A percentile compares a stretch with the other conserved stretches of the same genome.
Evolutionary conservation across 2,113 vertebrate species (phyloP).

Genomic region (Suncus etruscus): DNA sequence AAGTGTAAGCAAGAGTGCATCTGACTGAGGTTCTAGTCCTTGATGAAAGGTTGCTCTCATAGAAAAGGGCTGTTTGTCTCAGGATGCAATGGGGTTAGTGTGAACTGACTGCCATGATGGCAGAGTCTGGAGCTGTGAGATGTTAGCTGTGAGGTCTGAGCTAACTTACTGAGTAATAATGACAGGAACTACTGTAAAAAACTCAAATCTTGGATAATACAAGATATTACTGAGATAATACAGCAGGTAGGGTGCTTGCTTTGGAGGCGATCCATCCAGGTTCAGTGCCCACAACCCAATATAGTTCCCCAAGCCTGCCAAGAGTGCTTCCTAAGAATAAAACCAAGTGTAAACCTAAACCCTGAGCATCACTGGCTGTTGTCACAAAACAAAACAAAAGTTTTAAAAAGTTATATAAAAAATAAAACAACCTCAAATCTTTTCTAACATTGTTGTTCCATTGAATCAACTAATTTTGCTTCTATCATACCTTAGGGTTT

Average conservation of each 20-base stretch:
- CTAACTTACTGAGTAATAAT: conserved; percentile 6
- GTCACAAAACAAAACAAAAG: too few relatives aligned
- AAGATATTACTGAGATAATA: background rate
- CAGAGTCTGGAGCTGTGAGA: background rate
- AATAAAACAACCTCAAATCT: too few relatives aligned
- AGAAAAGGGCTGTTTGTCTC: background rate
- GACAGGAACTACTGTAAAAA: background rate
- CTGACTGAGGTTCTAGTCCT: background rate
- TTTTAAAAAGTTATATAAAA: too few relatives aligned
- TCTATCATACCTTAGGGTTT: background rate
- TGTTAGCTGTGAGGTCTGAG: background rate
- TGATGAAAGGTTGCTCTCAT: background rate
- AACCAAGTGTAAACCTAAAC: too few relatives aligned
- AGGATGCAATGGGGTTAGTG: conserved; percentile 18
- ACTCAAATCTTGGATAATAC: background rate
- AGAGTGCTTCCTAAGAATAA: too few relatives aligned
- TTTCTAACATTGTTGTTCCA: background rate
- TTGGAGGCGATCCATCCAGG: too few relatives aligned
- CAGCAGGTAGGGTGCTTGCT: too few relatives aligned
- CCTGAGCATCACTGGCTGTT: too few relatives aligned
- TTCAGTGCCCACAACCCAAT: too few relatives aligned
- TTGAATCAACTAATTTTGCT: background rate
- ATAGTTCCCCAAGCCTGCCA: too few relatives aligned
- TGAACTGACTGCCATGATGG: conserved; percentile 1
- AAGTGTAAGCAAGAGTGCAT: background rate